Conservation (phyloP, 2,888 invertebrate genomes). For the Iphiclides podalirius region DNA sequence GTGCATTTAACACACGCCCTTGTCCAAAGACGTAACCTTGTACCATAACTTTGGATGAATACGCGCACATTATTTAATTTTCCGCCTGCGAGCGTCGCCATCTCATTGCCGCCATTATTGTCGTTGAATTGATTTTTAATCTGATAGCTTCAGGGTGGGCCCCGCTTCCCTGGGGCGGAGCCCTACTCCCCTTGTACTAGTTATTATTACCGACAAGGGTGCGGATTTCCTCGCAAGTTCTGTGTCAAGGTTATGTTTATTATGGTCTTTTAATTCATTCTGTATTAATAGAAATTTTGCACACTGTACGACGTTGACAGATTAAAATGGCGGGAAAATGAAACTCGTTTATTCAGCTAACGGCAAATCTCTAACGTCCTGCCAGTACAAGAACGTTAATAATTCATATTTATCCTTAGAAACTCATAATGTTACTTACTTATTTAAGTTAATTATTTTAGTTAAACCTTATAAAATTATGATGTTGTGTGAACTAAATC, state of each 20-base stretch:
- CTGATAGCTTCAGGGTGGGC: slow-evolving; percentile 10
- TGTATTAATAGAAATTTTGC: slow-evolving; percentile 1
- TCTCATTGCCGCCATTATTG: slow-evolving; percentile 3
- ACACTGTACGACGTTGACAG: not conserved
- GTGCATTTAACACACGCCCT: too few relatives aligned
- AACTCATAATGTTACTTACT: too few relatives aligned
- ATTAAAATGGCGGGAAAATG: too few relatives aligned
- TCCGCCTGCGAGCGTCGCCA: slow-evolving; percentile 6
- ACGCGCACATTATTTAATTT: slow-evolving; percentile 7
- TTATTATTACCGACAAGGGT: slow-evolving; percentile 2
- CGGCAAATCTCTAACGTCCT: too few relatives aligned
- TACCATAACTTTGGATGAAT: not conserved
- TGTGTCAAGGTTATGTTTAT: slow-evolving; percentile 20
- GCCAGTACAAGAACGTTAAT: too few relatives aligned
- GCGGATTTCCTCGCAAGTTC: slow-evolving; percentile 5
- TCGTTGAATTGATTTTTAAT: slow-evolving; percentile 20
- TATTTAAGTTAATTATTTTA: too few relatives aligned
- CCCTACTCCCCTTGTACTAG: slow-evolving; percentile 1
- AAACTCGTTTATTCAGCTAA: too few relatives aligned
- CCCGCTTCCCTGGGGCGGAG: not conserved
- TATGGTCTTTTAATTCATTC: slow-evolving; percentile 5
- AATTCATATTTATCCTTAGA: too few relatives aligned
- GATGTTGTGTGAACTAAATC: too few relatives aligned
- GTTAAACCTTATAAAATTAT: too few relatives aligned
- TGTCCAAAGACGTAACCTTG: not conserved